These are phyloP conservation scores for Oplegnathus fasciatus DNA, from an alignment of 2,113 vertebrate genomes.

Conservation along the genomic window DNA sequence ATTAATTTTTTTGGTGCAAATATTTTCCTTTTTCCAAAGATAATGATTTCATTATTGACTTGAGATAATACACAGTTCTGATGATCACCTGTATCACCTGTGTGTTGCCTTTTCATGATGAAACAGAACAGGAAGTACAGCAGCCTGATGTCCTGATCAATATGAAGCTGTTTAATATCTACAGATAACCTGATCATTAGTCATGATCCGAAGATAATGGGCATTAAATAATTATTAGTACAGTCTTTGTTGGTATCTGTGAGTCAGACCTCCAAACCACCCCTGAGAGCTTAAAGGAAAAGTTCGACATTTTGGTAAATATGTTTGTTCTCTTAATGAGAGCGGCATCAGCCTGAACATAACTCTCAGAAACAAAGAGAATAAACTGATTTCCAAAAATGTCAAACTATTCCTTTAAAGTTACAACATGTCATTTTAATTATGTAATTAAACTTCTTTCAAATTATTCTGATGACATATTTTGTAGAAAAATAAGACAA, in stretches of 20 bases:
- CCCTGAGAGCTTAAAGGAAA: slow-evolving; percentile 1
- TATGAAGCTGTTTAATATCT: neutral
- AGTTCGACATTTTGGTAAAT: neutral
- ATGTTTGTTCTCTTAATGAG: no score
- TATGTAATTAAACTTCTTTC: no score
- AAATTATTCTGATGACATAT: neutral
- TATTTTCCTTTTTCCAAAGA: neutral
- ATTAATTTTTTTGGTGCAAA: no score
- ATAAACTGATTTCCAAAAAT: neutral
- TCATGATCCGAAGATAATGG: neutral
- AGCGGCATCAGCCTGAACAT: neutral
- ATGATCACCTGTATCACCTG: neutral
- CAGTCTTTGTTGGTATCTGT: neutral
- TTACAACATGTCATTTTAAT: no score
- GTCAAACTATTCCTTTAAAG: neutral
- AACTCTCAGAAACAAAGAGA: neutral
- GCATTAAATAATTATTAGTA: neutral
- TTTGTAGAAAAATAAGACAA: neutral
- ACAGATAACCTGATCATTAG: neutral
- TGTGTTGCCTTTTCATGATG: no score
- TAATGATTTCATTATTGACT: neutral
- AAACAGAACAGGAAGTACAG: no score
- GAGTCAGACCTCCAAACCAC: neutral
- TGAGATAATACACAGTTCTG: neutral
- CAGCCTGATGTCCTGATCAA: neutral